Evolutionary conservation across 2,797 vertebrate species (phyloP).

Genomic region (Phrynocephalus forsythii): DNA sequence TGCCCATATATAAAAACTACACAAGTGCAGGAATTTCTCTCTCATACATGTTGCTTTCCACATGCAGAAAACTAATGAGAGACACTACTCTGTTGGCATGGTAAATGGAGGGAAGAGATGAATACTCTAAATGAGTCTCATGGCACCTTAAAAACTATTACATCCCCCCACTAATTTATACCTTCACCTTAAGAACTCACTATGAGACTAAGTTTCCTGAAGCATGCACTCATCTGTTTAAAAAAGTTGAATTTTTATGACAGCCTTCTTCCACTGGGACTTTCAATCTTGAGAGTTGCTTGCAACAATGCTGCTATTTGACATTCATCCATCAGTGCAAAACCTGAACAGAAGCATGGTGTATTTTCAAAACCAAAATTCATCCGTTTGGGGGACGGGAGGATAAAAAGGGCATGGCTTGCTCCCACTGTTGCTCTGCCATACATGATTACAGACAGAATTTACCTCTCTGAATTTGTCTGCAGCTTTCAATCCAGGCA

Average conservation of each 20-base stretch:
- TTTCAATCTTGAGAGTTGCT: conserved; percentile 12
- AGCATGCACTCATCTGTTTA: conserved; percentile 9
- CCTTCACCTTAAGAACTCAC: conserved; percentile 18
- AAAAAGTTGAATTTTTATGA: conserved; percentile 8
- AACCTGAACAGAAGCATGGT: neutral
- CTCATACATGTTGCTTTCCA: no score
- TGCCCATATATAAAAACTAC: no score
- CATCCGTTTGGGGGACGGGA: neutral
- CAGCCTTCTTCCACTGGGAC: conserved; percentile 29
- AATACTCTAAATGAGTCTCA: no score
- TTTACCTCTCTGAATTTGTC: neutral
- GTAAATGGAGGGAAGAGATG: no score
- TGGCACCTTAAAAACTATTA: no score
- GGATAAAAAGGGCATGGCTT: neutral
- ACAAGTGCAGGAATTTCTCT: no score
- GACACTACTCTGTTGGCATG: no score
- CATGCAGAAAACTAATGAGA: no score
- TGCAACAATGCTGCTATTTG: neutral
- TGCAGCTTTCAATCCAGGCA: neutral
- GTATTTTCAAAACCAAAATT: neutral
- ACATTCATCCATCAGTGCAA: conserved; percentile 14
- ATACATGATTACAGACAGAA: neutral
- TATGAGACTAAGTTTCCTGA: conserved; percentile 19
- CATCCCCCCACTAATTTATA: neutral
- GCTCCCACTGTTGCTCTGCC: neutral